Evolutionary conservation across 2,888 invertebrate genomes (phyloP), one percentile per base, ranked within the genome.

Genomic region (Chrysotoxum bicinctum): DNA sequence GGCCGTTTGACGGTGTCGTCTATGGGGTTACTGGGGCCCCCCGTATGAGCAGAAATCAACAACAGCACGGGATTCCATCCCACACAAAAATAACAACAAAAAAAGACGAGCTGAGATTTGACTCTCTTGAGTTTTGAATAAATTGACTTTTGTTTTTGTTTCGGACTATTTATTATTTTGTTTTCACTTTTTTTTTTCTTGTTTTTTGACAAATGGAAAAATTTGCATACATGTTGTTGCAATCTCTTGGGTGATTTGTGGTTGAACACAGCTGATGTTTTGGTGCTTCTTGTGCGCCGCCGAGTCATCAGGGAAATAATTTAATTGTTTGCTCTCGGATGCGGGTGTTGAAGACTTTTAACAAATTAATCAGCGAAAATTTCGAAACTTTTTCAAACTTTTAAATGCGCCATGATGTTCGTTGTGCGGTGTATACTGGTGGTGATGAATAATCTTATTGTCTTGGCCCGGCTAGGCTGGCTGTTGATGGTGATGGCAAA

Each of bases 151-250:
- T 56, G 45, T 58, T 66, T 81, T 69, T 69, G 54, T 40, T 40
- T 40, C 54, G 45, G 19, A 54, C 54, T 60, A 12, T 56, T 56
- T 56, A 16, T 56, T 1, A 37, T n/a, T 30, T 45, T 30, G 26
- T 14, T 62, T 48, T 43, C 3, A 19, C 16, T 32, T 0, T 19
- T 30, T 7, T 43, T 19, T 48, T 43, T 62, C 1, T 43, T 62
- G n/a, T 16, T 69, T 66, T 69, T 75, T 70, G 84, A 70, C 69
- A 75, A 75, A 75, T 58, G 66, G 40, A 72, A 79, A 62, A 79
- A 84, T 79, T 84, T 84, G 79, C 84, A 84, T 79, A 75, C 30
- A 72, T 66, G 66, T 79, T 84, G 75, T 75, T 68, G 54, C 82
- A 82, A 48, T 66, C 48, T 66, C 26, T 32, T 35, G 43, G 60